Base-by-base conservation (phyloP, 2,797 vertebrate genomes). In the Lophius americanus region DNA sequence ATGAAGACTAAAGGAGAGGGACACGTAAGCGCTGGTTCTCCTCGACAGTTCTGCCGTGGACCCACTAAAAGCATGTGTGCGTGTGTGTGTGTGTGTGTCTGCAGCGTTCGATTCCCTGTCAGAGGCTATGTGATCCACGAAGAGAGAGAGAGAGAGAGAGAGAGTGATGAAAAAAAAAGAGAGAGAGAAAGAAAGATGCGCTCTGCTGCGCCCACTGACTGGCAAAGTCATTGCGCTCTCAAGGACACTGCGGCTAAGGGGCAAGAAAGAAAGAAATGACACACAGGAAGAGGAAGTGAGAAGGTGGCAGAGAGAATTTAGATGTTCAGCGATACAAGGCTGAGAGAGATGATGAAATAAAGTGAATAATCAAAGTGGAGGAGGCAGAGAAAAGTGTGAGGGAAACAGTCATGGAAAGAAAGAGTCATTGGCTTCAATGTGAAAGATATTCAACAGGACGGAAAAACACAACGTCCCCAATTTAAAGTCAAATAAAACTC, bases 221-320 rank as follows among this genome's bases (percentile, higher is more conserved):
- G 82, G 57, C 90, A 93, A 92, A 93, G 92, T 93, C 92, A 91
- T 75, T 85, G 89, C 83, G 78, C 93, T 87, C 70, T 93, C 92
- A 94, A 94, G 94, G 93, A 94, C 93, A 94, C 94, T 94, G 92
- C 92, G 88, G 93, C 85, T 89, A 79, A 80, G 72, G 82, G 83
- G 74, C 75, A 74, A 81, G 76, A 68, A 78, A 80, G 64, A 79
- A 78, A 76, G 65, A 39, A 75, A 47, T 58, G 80, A 82, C 69
- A 88, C 53, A 69, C 64, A 65, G 61, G 46, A 60, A 41, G 53
- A 14, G 39, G 52, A 9, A 9, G 49, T 37, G 60, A 60, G 4
- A 9, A 32, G 37, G 53, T 37, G 60, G 60, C 12, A 0, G 33
- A 48, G 58, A 23, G 23, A 23, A 23, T 23, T 23, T 23, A 23